A percentile compares a stretch with the other conserved stretches of the same genome.
These are phyloP conservation scores for Brachyopa scutellaris DNA, from an alignment of 2,888 invertebrate genomes.

Conservation along the genomic window DNA sequence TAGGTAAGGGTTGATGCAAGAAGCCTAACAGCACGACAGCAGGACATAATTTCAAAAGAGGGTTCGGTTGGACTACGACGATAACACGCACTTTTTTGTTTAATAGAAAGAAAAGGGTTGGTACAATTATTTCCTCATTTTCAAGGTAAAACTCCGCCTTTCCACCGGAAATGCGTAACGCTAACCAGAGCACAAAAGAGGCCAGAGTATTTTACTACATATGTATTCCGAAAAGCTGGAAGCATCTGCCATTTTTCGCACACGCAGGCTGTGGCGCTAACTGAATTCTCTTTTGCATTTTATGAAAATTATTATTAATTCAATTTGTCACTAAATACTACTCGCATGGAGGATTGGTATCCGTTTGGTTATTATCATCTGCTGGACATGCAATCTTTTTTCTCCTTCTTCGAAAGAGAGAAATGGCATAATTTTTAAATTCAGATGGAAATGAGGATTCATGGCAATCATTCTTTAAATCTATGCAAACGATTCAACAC, in stretches of 20 bases:
- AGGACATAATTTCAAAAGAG: too few relatives aligned
- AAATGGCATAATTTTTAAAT: too few relatives aligned
- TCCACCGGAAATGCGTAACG: slow-evolving; percentile 35
- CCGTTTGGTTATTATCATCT: slow-evolving; percentile 7
- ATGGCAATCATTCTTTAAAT: slow-evolving; percentile 47
- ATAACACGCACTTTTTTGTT: too few relatives aligned
- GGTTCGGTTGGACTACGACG: too few relatives aligned
- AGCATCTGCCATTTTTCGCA: slow-evolving; percentile 58
- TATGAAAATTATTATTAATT: slow-evolving; percentile 60
- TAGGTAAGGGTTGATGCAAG: too few relatives aligned
- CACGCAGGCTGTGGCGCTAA: not conserved
- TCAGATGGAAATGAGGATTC: slow-evolving; percentile 44
- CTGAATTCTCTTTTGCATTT: slow-evolving; percentile 20
- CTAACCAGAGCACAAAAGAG: slow-evolving; percentile 3
- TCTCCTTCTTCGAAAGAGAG: too few relatives aligned
- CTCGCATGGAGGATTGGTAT: not conserved
- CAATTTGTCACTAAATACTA: too few relatives aligned
- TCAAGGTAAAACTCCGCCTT: slow-evolving; percentile 33
- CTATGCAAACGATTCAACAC: slow-evolving; percentile 26
- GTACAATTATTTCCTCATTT: slow-evolving; percentile 27
- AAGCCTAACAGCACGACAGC: too few relatives aligned
- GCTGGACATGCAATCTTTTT: slow-evolving; percentile 21
- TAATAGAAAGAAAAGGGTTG: slow-evolving; percentile 44
- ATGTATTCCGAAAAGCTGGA: slow-evolving; percentile 21
- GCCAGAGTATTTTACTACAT: not conserved